A percentile compares a stretch with the other conserved stretches of the same genome.
phyloP scores from a whole-genome alignment of 2,797 vertebrate genomes.

The Salmo trutta region DNA sequence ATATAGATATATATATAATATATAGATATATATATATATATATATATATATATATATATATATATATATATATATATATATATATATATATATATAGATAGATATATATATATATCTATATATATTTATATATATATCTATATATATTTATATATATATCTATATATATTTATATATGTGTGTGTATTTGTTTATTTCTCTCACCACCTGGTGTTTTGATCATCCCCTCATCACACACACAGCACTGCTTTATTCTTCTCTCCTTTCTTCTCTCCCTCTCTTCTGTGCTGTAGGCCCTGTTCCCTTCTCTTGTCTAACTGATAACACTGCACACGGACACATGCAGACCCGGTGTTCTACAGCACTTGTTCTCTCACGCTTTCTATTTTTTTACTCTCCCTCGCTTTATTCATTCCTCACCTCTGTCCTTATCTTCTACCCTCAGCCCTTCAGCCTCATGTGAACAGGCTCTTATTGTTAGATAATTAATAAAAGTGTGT shows the following conservation, averaged over 20 bases:
- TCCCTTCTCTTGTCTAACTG: conserved; percentile 17
- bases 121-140: too few species aligned
- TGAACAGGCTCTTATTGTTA: neutral
- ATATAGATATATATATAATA: neutral
- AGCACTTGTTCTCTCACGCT: neutral
- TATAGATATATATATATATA: too few species aligned
- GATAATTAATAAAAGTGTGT: neutral
- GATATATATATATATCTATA: too few species aligned
- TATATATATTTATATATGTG: neutral
- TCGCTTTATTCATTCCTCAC: neutral
- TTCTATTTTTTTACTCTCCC: neutral
- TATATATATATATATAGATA: too few species aligned
- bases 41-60: too few species aligned
- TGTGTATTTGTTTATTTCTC: neutral
- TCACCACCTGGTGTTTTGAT: conserved; percentile 68
- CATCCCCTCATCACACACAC: conserved; percentile 18
- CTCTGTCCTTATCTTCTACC: neutral
- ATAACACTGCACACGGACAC: conserved; percentile 34
- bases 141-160: neutral
- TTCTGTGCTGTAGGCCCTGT: neutral
- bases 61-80: too few species aligned
- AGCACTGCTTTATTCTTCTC: neutral
- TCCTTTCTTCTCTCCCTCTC: neutral
- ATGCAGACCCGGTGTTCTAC: neutral
- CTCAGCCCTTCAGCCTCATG: neutral